A percentile compares a stretch with the other conserved stretches of the same genome.
These are phyloP conservation scores for Catharus bicknelli DNA, from an alignment of 2,113 vertebrate genomes.

Conservation along the genomic window DNA sequence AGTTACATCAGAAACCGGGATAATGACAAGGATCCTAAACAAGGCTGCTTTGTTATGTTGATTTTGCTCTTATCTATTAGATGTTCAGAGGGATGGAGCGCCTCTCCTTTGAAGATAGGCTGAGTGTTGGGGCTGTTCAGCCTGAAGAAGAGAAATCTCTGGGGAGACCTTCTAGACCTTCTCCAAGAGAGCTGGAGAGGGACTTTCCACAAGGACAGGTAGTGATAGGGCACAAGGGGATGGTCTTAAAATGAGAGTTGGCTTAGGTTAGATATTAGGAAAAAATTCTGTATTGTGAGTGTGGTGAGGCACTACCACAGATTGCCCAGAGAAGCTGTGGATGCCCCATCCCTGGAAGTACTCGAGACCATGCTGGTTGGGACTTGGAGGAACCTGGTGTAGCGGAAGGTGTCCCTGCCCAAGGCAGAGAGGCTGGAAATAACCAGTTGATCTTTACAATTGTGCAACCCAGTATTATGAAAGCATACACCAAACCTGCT, in stretches of 20 bases:
- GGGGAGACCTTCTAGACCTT: background rate
- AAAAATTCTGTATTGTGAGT: background rate
- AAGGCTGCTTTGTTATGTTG: background rate
- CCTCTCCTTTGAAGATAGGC: background rate
- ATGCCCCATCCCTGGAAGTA: background rate
- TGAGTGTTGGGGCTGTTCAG: background rate
- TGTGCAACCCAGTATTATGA: background rate
- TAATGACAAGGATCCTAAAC: background rate
- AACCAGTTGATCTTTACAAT: background rate
- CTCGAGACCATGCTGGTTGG: background rate
- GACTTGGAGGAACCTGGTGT: no score
- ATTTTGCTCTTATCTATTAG: background rate
- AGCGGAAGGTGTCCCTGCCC: background rate
- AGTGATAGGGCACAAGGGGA: background rate
- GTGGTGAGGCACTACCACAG: no score
- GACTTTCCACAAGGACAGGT: no score
- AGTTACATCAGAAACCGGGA: background rate
- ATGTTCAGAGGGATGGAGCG: background rate
- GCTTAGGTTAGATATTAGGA: background rate
- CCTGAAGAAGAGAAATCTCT: background rate
- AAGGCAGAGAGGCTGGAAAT: background rate
- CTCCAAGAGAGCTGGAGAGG: background rate
- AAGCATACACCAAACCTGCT: background rate
- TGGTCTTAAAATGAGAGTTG: background rate
- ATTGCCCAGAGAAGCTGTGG: background rate